Conservation (phyloP, 2,113 vertebrate species). For the Triplophysa tibetana region DNA sequence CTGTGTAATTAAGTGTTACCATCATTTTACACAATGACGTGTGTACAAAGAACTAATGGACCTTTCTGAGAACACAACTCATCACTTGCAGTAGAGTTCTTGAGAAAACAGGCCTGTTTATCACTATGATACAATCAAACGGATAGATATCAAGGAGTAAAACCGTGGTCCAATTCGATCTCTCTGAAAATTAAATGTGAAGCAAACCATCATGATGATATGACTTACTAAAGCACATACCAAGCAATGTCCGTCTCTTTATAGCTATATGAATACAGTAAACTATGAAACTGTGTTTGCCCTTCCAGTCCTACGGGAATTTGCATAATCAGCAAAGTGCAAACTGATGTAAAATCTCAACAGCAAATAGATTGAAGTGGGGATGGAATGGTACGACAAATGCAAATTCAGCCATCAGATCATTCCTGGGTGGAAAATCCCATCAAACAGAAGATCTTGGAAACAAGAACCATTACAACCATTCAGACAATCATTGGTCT, state of each 20-base stretch:
- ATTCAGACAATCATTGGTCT: neutral
- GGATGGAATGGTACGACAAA: slow-evolving; percentile 9
- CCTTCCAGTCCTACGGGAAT: neutral
- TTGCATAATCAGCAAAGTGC: neutral
- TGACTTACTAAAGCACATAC: neutral
- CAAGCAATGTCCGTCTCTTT: neutral
- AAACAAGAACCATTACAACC: slow-evolving; percentile 12
- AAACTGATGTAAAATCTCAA: neutral
- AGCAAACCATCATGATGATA: neutral
- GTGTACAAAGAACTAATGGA: neutral
- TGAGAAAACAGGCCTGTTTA: neutral
- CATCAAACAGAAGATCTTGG: neutral
- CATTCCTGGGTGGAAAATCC: slow-evolving; percentile 39
- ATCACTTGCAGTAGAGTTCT: too few species aligned
- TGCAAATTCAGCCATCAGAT: slow-evolving; percentile 1
- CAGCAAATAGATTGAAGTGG: neutral
- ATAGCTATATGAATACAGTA: neutral
- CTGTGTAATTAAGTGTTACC: too few species aligned
- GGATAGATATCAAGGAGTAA: neutral
- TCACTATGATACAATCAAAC: neutral
- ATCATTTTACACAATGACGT: neutral
- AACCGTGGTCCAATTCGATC: neutral
- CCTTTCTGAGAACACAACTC: neutral
- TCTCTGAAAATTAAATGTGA: neutral
- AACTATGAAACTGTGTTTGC: neutral